A percentile compares a stretch with the other conserved stretches of the same genome.
These are phyloP conservation scores for Pseudomyrmex flavicornis DNA, from an alignment of 1,140 invertebrate species.

Conservation along the genomic window DNA sequence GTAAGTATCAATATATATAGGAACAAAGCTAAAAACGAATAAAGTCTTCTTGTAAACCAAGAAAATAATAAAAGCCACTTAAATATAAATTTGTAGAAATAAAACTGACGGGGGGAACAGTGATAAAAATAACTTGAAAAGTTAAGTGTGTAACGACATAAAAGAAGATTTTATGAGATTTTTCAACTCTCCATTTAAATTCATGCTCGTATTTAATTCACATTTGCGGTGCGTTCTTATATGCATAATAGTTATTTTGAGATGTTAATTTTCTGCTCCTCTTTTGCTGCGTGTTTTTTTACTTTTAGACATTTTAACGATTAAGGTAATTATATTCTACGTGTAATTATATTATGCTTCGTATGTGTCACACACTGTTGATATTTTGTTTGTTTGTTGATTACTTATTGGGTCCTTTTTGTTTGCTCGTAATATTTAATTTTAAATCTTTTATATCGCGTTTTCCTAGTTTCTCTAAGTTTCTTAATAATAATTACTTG, in stretches of 20 bases:
- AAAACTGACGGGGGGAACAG: not conserved
- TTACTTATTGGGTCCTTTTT: no score
- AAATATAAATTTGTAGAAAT: no score
- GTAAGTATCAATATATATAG: no score
- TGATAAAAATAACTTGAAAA: constrained; percentile 11
- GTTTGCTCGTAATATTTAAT: no score
- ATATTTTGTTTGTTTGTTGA: no score
- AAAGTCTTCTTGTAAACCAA: no score
- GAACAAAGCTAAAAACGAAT: no score
- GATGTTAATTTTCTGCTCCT: not conserved
- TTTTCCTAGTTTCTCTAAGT: not conserved
- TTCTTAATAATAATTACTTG: not conserved
- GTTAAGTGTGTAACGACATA: not conserved
- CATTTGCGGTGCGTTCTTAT: not conserved
- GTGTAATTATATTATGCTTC: not conserved
- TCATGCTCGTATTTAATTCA: constrained; percentile 3
- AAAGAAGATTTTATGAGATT: constrained; percentile 30
- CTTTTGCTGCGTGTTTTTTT: not conserved
- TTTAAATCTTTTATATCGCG: no score
- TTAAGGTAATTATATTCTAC: not conserved
- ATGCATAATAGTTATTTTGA: not conserved
- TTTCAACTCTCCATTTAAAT: constrained; percentile 33
- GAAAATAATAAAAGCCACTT: no score
- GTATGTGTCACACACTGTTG: not conserved
- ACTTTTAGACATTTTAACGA: not conserved